Percentiles rank a stretch among this genome's conserved stretches.
Evolutionary conservation across 2,888 invertebrate species (phyloP).

Genomic region (Macaria liturata): DNA sequence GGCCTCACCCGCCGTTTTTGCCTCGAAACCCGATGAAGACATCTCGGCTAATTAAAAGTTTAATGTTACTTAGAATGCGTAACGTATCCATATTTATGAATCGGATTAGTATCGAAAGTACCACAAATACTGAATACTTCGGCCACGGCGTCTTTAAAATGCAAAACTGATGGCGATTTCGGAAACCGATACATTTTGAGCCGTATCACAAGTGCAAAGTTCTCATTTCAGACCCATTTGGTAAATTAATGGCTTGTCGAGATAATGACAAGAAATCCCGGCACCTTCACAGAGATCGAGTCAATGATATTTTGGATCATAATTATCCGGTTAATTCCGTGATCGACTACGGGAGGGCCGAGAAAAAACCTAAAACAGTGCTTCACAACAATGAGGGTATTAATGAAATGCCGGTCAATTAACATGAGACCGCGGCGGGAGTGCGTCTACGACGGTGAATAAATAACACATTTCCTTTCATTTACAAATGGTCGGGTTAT

Average conservation of each 20-base stretch:
- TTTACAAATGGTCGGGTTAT: constrained; percentile 57
- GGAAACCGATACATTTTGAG: constrained; percentile 27
- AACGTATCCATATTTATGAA: constrained; percentile 58
- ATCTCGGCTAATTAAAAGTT: constrained; percentile 63
- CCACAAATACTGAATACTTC: constrained; percentile 23
- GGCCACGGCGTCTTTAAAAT: constrained; percentile 19
- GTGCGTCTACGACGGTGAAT: constrained; percentile 64
- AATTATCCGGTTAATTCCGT: constrained; percentile 38
- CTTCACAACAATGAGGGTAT: constrained; percentile 57
- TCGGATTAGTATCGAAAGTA: constrained; percentile 20
- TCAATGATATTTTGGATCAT: constrained; percentile 41
- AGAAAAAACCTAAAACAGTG: constrained; percentile 48
- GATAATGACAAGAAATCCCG: constrained; percentile 42
- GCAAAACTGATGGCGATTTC: constrained; percentile 12
- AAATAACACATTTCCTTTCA: constrained; percentile 68
- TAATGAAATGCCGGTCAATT: constrained; percentile 72
- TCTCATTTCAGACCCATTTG: constrained; percentile 6
- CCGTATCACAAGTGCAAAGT: constrained; percentile 23
- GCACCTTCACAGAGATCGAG: constrained; percentile 39
- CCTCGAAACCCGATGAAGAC: constrained; percentile 56
- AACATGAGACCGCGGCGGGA: constrained; percentile 64
- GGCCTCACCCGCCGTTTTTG: constrained; percentile 55
- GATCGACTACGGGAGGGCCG: constrained; percentile 25
- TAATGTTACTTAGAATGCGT: constrained; percentile 50
- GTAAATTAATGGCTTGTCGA: constrained; percentile 5